Percentiles rank a stretch among this genome's conserved stretches.
Evolutionary conservation across 2,797 vertebrate species (phyloP).

Genomic region (Peromyscus eremicus): DNA sequence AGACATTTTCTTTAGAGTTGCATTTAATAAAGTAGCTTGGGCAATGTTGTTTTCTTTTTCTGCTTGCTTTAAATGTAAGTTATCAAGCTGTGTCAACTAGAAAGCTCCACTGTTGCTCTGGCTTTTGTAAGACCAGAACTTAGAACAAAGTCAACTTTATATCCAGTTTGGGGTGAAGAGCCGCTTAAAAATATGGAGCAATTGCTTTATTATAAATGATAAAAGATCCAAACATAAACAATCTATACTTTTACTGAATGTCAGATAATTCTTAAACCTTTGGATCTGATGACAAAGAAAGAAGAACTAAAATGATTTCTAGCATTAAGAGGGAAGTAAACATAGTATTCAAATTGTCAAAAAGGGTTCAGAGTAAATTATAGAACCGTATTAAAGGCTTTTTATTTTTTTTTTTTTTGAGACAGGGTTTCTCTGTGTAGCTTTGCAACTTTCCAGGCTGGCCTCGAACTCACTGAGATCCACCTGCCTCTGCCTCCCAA

Average conservation of each 20-base stretch:
- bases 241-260: not conserved
- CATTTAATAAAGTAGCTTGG: conserved; percentile 30
- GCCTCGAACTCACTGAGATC: too few relatives aligned
- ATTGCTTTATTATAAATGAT: conserved; percentile 35
- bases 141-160: not conserved
- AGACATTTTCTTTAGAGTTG: conserved; percentile 14
- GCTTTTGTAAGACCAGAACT: not conserved
- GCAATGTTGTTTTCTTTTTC: conserved; percentile 30
- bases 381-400: too few relatives aligned
- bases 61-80: not conserved
- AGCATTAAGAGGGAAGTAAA: not conserved
- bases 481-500: too few relatives aligned
- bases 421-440: too few relatives aligned
- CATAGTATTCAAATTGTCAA: not conserved
- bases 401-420: not conserved
- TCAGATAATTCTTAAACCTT: conserved; percentile 21
- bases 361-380: not conserved
- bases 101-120: not conserved
- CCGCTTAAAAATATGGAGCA: not conserved
- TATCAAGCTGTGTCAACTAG: not conserved
- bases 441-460: too few relatives aligned
- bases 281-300: not conserved
- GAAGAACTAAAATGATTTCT: not conserved
- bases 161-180: conserved; percentile 38
- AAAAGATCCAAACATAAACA: not conserved